phyloP scores from a whole-genome alignment of 1,140 invertebrate genomes.

The Drepana arcuata region DNA sequence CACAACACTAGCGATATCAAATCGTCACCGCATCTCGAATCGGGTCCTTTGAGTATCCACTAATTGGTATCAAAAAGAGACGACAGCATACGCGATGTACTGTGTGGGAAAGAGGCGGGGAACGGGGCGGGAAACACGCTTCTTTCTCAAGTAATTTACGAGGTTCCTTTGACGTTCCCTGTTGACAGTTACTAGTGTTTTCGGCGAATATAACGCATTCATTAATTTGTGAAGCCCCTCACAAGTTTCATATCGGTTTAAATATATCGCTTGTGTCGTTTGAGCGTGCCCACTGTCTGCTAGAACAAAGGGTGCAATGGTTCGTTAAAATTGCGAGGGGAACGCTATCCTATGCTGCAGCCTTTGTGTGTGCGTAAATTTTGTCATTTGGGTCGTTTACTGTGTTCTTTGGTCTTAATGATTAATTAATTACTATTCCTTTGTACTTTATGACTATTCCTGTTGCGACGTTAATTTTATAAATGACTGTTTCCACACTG shows the following conservation, averaged over 20 bases:
- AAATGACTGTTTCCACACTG: too few species aligned
- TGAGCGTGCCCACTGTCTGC: slow-evolving; percentile 12
- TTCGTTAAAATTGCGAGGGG: slow-evolving; percentile 40
- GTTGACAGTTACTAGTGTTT: slow-evolving; percentile 62
- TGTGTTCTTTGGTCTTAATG: slow-evolving; percentile 8
- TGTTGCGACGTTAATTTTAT: too few species aligned
- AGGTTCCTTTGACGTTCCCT: slow-evolving; percentile 41
- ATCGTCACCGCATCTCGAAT: slow-evolving; percentile 28
- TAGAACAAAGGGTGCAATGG: slow-evolving; percentile 46
- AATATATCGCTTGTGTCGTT: slow-evolving; percentile 35
- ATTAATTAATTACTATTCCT: slow-evolving; percentile 10
- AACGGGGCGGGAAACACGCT: slow-evolving; percentile 49
- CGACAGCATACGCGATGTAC: slow-evolving; percentile 2
- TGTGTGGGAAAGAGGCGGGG: slow-evolving; percentile 17
- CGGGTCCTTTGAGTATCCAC: slow-evolving; percentile 40
- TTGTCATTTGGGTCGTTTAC: slow-evolving; percentile 22
- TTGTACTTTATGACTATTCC: too few species aligned
- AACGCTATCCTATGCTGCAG: too few species aligned
- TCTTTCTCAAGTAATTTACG: slow-evolving; percentile 50
- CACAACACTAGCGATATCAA: slow-evolving; percentile 24
- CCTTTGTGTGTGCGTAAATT: too few species aligned
- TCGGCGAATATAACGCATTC: slow-evolving; percentile 42
- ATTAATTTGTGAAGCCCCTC: slow-evolving; percentile 34
- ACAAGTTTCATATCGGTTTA: slow-evolving; percentile 28
- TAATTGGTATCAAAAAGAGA: slow-evolving; percentile 47